Base-by-base conservation (phyloP, 1,140 invertebrate genomes). In the Musca domestica region DNA sequence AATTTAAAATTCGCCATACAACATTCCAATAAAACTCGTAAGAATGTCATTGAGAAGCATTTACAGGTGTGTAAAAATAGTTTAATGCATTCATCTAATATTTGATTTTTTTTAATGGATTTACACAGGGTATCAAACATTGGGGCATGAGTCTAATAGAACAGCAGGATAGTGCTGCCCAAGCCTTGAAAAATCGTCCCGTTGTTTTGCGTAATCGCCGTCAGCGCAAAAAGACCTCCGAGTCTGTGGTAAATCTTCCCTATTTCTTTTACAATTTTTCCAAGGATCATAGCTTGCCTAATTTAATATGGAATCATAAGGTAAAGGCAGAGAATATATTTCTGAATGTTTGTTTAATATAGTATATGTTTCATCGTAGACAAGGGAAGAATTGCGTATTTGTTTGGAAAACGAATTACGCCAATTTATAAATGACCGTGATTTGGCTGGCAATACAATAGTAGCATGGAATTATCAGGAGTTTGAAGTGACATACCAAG, bases 241-340 rank as follows among this genome's bases (percentile, higher is more conserved):
- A 92, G 74, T 91, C 92, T 9, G 69, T 81, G 65, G 72, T 81
- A 15, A 99, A 99, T 85, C 95, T 95, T 92, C 86, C 88, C 25
- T 85, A 96, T 63, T 98, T 99, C 84, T 99, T 97, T 82, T 96
- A 96, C 78, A 92, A 96, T 81, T 99, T 99, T 83, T 90, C 89
- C 78, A 88, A 91, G 80, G 96, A 99, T 85, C 97, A 99, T 83
- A 89, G 94, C 27, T 86, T 96, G 80, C 94, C 98, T 5, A 98
- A 99, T 85, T 86, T 99, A 7, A 98, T 99, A 74, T 99, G 98
- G 98, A 99, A 99, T 85, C 95, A 96, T 76, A 97, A 96, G 82
- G 92, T 92, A 66, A 48, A 12, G 6, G 30, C 23, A 27, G 63
- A 52, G 12, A 15, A 27, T 14, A 14, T 14, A n/a, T 15, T 49